These are phyloP conservation scores for Mimachlamys varia DNA, from an alignment of 2,888 invertebrate genomes.

Conservation along the genomic window DNA sequence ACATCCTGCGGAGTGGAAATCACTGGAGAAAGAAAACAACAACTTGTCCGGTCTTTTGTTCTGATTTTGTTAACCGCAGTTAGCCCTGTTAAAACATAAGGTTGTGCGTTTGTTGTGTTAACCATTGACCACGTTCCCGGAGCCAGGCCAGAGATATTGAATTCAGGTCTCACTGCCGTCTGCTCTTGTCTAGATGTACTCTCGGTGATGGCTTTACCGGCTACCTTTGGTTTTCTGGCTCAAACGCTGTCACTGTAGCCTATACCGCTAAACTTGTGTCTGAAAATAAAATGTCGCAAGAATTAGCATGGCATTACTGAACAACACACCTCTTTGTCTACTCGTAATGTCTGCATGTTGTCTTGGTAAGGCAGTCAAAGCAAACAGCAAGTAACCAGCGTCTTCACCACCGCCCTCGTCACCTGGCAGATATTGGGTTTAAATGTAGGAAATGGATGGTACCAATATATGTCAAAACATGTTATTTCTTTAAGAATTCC, in stretches of 20 bases:
- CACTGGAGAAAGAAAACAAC: slow-evolving; percentile 4
- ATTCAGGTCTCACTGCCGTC: not conserved
- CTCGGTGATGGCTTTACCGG: not conserved
- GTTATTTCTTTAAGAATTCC: no score
- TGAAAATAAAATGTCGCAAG: slow-evolving; percentile 36
- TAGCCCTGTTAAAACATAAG: slow-evolving; percentile 15
- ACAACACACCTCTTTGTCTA: slow-evolving; percentile 8
- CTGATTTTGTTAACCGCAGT: not conserved
- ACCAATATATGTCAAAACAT: not conserved
- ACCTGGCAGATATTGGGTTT: not conserved
- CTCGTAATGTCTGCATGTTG: not conserved
- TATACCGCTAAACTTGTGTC: not conserved
- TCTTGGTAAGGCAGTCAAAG: not conserved
- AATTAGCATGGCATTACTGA: slow-evolving; percentile 20
- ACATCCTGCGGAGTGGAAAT: not conserved
- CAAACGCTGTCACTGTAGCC: slow-evolving; percentile 6
- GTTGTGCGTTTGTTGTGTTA: not conserved
- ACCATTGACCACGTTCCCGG: not conserved
- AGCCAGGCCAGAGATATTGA: not conserved
- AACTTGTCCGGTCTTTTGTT: slow-evolving; percentile 24
- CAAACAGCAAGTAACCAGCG: not conserved
- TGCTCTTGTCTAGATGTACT: not conserved
- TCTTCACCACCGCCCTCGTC: not conserved
- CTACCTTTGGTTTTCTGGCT: slow-evolving; percentile 13
- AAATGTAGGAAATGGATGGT: not conserved